phyloP scores from a whole-genome alignment of 2,113 vertebrate genomes.

The Austrofundulus limnaeus region DNA sequence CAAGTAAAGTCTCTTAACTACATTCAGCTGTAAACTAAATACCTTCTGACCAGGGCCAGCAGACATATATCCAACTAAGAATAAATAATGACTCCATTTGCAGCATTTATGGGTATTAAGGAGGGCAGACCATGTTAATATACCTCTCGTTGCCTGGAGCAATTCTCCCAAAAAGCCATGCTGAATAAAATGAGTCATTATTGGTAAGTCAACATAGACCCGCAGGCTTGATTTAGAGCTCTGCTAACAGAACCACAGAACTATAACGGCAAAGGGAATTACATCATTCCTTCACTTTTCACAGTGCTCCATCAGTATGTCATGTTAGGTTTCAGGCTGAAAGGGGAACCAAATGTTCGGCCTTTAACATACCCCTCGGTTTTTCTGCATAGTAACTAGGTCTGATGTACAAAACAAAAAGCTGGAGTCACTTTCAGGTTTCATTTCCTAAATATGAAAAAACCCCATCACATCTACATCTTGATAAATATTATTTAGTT shows the following conservation, averaged over 20 bases:
- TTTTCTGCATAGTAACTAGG: neutral
- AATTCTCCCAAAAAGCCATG: slow-evolving; percentile 45
- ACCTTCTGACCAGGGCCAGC: slow-evolving; percentile 12
- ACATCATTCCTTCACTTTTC: slow-evolving; percentile 51
- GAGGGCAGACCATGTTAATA: slow-evolving; percentile 20
- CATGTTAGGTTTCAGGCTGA: slow-evolving; percentile 30
- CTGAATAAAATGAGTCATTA: slow-evolving; percentile 58
- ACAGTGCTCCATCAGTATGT: slow-evolving; percentile 33
- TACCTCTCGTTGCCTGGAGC: slow-evolving; percentile 44
- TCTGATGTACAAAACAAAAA: slow-evolving; percentile 12
- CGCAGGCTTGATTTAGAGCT: slow-evolving; percentile 56
- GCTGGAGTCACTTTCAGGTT: slow-evolving; percentile 39
- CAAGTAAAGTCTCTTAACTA: slow-evolving; percentile 29
- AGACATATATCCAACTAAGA: slow-evolving; percentile 25
- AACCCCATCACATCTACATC: slow-evolving; percentile 4
- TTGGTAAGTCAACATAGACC: slow-evolving; percentile 46
- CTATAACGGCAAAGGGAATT: slow-evolving; percentile 44
- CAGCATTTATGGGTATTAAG: slow-evolving; percentile 48
- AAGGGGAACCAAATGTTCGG: slow-evolving; percentile 5
- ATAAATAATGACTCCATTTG: slow-evolving; percentile 50
- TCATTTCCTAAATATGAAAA: slow-evolving; percentile 43
- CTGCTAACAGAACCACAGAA: slow-evolving; percentile 46
- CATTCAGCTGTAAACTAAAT: slow-evolving; percentile 24
- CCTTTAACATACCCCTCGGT: slow-evolving; percentile 2
- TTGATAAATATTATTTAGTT: slow-evolving; percentile 15